Evolutionary conservation across 2,113 vertebrate genomes (phyloP).

Genomic region (Centrocercus urophasianus): DNA sequence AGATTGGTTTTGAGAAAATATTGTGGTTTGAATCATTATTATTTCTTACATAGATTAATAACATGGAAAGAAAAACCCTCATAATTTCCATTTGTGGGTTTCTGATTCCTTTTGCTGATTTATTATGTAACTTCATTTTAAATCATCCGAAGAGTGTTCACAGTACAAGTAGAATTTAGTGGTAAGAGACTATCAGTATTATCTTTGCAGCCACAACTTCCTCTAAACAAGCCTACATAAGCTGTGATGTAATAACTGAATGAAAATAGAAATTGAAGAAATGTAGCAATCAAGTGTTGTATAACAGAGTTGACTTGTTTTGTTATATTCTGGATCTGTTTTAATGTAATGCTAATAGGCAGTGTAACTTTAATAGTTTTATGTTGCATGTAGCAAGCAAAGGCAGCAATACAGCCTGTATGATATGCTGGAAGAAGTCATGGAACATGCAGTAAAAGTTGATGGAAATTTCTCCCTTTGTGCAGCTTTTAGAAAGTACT

Average conservation of each 20-base stretch:
- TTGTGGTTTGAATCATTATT: neutral
- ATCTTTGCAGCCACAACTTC: neutral
- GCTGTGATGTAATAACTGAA: neutral
- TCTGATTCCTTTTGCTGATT: neutral
- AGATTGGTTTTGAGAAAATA: neutral
- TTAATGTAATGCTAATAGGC: neutral
- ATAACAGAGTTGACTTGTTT: neutral
- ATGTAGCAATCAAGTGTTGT: neutral
- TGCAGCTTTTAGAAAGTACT: neutral
- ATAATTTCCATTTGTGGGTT: neutral
- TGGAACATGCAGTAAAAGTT: neutral
- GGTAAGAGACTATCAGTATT: neutral
- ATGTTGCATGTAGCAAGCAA: neutral
- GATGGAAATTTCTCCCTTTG: neutral
- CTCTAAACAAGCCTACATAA: neutral
- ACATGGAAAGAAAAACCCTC: neutral
- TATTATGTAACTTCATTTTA: neutral
- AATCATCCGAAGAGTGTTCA: neutral
- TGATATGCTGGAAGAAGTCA: neutral
- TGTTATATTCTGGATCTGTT: neutral
- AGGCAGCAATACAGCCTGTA: neutral
- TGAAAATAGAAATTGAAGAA: neutral
- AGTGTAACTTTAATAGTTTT: neutral
- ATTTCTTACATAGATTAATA: neutral
- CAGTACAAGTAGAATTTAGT: neutral